These are phyloP conservation scores for Aleiodes testaceus DNA, from an alignment of 2,888 invertebrate genomes.

Conservation along the genomic window DNA sequence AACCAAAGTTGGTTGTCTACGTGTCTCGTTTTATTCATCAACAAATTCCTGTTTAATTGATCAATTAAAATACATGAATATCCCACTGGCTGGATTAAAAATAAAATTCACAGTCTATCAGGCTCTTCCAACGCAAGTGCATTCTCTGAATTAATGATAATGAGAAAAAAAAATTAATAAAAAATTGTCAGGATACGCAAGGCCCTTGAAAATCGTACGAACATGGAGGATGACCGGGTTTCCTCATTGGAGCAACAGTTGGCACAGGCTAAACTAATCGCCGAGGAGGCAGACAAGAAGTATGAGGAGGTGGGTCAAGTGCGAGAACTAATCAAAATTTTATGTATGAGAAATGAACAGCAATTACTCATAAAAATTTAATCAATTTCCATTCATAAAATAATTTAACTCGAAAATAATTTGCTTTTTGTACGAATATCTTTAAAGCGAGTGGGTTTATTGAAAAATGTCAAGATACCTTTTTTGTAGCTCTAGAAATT, in stretches of 20 bases:
- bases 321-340: slow-evolving; percentile 35
- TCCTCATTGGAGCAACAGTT: slow-evolving; percentile 97
- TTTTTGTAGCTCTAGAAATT: no score
- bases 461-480: no score
- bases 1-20: slow-evolving; percentile 17
- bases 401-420: neutral
- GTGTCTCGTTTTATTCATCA: slow-evolving; percentile 29
- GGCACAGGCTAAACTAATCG: slow-evolving; percentile 98
- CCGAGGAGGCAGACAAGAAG: slow-evolving; percentile 99
- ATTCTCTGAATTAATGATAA: slow-evolving; percentile 54
- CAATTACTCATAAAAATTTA: slow-evolving; percentile 5
- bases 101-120: neutral
- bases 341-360: slow-evolving; percentile 21
- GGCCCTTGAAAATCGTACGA: slow-evolving; percentile 98
- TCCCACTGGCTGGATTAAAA: neutral
- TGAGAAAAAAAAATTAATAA: slow-evolving; percentile 11
- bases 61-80: slow-evolving; percentile 36
- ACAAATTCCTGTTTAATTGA: slow-evolving; percentile 38
- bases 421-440: no score
- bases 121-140: slow-evolving; percentile 54
- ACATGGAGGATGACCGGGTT: slow-evolving; percentile 99
- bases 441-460: no score
- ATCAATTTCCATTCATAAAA: neutral
- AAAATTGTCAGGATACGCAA: slow-evolving; percentile 88
- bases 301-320: slow-evolving; percentile 94